A percentile compares a stretch with the other conserved stretches of the same genome.
Conservation (phyloP, 2,797 vertebrate species). For the Gymnodraco acuticeps region DNA sequence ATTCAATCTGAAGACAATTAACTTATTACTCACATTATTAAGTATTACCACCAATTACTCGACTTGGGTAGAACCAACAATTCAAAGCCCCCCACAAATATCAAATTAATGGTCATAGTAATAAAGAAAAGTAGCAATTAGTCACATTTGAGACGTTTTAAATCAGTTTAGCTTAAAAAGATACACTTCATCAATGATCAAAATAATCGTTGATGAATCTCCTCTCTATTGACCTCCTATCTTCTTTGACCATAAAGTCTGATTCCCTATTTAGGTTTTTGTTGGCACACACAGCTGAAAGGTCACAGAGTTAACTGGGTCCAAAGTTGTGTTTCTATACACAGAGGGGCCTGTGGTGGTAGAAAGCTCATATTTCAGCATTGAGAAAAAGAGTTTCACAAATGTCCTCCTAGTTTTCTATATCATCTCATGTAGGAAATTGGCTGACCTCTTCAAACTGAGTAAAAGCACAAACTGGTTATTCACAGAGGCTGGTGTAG, state of each 20-base stretch:
- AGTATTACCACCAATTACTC: neutral
- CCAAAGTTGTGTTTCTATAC: neutral
- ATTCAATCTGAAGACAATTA: neutral
- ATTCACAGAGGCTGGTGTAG: conserved; percentile 27
- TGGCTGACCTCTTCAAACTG: conserved; percentile 1
- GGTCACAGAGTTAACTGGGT: conserved; percentile 21
- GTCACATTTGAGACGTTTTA: neutral
- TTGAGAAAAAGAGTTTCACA: neutral
- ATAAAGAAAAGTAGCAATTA: neutral
- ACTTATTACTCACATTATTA: neutral
- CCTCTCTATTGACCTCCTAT: neutral
- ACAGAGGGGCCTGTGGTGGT: conserved; percentile 8
- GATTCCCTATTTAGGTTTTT: neutral
- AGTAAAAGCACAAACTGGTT: neutral
- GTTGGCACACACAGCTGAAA: neutral
- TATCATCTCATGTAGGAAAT: neutral
- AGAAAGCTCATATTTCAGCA: conserved; percentile 12
- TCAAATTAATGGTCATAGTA: neutral
- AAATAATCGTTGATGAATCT: neutral
- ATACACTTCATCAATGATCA: neutral
- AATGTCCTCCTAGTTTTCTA: conserved; percentile 9
- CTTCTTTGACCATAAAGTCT: neutral
- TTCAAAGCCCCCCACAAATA: neutral
- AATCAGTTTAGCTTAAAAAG: neutral
- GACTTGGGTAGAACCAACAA: neutral